Evolutionary conservation across 1,140 invertebrate genomes (phyloP), one percentile per base, ranked within the genome.

Genomic region (Cataglyphis hispanica): DNA sequence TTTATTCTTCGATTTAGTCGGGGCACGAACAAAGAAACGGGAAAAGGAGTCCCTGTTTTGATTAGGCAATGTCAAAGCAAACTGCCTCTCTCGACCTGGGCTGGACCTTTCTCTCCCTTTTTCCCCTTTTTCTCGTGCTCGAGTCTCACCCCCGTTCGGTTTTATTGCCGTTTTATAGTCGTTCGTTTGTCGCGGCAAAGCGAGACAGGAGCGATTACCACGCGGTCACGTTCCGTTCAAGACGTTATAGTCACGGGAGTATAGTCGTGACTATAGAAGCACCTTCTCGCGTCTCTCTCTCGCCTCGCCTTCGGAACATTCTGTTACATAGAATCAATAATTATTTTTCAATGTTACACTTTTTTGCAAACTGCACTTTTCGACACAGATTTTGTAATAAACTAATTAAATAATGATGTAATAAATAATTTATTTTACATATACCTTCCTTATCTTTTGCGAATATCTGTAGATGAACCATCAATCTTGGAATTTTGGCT

Each of bases 21-120:
- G 8, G 84, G 53, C 56, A 83, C 60, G 31, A 13, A 16, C 53
- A 19, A 16, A 19, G 78, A 46, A 84, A 83, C 22, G n/a, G 31
- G 50, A 67, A 66, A 34, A 80, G 64, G 78, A 84, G 56, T 61
- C 64, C 64, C 69, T 91, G 88, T 91, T 91, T 87, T 91, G 90
- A 91, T 91, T 91, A 64, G 84, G 50, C 67, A 91, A 90, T 91
- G 90, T 91, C 90, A 91, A 91, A 91, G 88, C 90, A 91, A 91
- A 88, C 90, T 70, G 83, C 64, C 64, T 83, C 81, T 77, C 13
- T 60, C 53, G 37, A 56, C 72, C 53, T 56, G 72, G 56, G 43
- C 70, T 76, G 75, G 81, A 50, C 46, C 46, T 78, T 75, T 91
- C 87, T 76, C 60, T 67, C 37, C 25, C 40, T 7, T 60, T 16